Evolutionary conservation across 2,888 invertebrate genomes (phyloP), one percentile per base, ranked within the genome.

Genomic region (Muscina levida): DNA sequence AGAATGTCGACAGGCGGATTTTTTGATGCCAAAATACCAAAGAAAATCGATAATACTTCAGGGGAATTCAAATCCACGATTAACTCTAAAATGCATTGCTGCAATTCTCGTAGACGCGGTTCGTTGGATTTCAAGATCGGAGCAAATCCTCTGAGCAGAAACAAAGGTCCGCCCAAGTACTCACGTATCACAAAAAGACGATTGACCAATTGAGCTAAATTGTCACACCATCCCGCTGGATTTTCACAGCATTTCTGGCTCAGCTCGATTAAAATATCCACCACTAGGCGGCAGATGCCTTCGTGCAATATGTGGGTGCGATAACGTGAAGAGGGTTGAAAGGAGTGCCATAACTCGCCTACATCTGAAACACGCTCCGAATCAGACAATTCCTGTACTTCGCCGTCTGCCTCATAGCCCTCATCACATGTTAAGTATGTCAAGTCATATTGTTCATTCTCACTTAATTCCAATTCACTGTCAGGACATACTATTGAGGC

Each of bases 51-150:
- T 78, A 95, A 89, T 1, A 88, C 85, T 66, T 91, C 90, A 0
- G 91, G 90, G 0, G 90, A 88, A 77, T 90, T 90, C 1, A 91
- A 79, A 62, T 91, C 88, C 15, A 91, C 91, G 48, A 95, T 91
- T 65, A 95, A 91, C 87, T 94, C 94, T 51, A 95, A 88, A 68
- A 94, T 91, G 62, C 93, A 93, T 84, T 92, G 92, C 83, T 94
- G 95, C 15, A 95, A 89, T 77, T 94, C 95, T 82, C 85, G 85
- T 46, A 91, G 73, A 15, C 86, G 86, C 1, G 78, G 75, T 84
- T 90, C 88, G 44, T 86, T 86, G 71, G 85, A 85, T 80, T 87
- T 85, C 0, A 91, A 83, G 1, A 91, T 80, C 1, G 89, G 88
- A 0, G 87, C 83, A 72, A 91, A 91, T 17, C 91, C 91, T 42